Evolutionary conservation across 2,113 vertebrate genomes (phyloP).

Genomic region (Forbesichthys papilliferus): DNA sequence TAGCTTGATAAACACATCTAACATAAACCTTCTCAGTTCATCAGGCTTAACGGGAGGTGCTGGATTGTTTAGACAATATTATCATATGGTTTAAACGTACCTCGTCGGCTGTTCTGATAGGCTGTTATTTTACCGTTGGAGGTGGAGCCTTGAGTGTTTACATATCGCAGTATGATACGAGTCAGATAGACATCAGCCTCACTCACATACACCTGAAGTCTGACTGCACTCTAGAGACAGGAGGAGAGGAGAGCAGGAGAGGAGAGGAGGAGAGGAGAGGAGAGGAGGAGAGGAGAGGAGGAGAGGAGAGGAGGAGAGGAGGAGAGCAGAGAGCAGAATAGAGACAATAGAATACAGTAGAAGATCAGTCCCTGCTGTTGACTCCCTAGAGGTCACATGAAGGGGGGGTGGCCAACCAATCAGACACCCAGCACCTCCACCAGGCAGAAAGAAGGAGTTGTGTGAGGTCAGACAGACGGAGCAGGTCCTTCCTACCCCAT

Average conservation of each 20-base stretch:
- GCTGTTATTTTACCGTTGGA: constrained; percentile 88
- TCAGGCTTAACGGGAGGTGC: too few species aligned
- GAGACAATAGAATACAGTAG: neutral
- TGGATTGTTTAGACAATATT: too few species aligned
- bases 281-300: neutral
- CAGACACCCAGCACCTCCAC: neutral
- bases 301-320: neutral
- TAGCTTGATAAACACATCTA: too few species aligned
- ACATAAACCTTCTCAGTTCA: too few species aligned
- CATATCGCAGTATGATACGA: constrained; percentile 80
- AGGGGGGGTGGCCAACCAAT: too few species aligned
- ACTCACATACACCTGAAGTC: constrained; percentile 84
- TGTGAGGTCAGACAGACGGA: too few species aligned
- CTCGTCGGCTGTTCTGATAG: constrained; percentile 86
- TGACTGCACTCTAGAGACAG: constrained; percentile 80
- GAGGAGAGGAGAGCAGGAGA: neutral
- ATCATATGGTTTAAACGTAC: constrained; percentile 69
- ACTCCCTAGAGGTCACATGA: neutral
- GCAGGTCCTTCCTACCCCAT: too few species aligned
- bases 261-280: neutral
- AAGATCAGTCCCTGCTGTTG: neutral
- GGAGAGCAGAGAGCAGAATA: neutral
- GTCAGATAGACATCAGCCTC: constrained; percentile 83
- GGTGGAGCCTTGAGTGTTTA: constrained; percentile 80
- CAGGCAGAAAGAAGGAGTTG: too few species aligned